phyloP scores from a whole-genome alignment of 2,888 invertebrate species.

The Eurytoma adleriae region DNA sequence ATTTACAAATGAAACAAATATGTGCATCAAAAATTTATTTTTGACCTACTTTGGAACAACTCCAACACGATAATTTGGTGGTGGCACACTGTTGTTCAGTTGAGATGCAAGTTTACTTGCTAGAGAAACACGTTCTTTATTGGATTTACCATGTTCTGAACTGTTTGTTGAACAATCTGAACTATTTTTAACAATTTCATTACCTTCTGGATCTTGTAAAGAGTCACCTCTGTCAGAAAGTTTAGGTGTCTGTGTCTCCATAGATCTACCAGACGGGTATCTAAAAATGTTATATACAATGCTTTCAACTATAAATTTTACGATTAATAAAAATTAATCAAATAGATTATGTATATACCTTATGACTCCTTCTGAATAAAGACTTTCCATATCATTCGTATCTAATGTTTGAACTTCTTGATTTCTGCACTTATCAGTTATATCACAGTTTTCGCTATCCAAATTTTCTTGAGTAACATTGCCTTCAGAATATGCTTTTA shows the following conservation, averaged over 20 bases:
- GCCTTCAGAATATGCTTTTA: conserved; percentile 61
- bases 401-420: conserved; percentile 72
- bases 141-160: conserved; percentile 63
- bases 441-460: conserved; percentile 29
- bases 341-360: conserved; percentile 62
- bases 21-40: background rate
- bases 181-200: conserved; percentile 37
- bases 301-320: too few relatives aligned
- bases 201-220: conserved; percentile 38
- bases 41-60: conserved; percentile 73
- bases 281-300: conserved; percentile 57
- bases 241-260: conserved; percentile 46
- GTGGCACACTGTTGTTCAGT: conserved; percentile 62
- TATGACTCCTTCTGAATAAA: conserved; percentile 70
- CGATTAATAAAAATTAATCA: too few relatives aligned
- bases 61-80: conserved; percentile 75
- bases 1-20: conserved; percentile 7
- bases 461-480: conserved; percentile 56
- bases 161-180: conserved; percentile 42
- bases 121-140: conserved; percentile 64
- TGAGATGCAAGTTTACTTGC: conserved; percentile 64
- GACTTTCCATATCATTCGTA: conserved; percentile 62
- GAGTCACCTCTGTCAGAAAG: conserved; percentile 62
- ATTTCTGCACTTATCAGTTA: conserved; percentile 61
- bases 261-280: conserved; percentile 64